Conservation (phyloP, 2,888 invertebrate species). For the Pandemis corylana region DNA sequence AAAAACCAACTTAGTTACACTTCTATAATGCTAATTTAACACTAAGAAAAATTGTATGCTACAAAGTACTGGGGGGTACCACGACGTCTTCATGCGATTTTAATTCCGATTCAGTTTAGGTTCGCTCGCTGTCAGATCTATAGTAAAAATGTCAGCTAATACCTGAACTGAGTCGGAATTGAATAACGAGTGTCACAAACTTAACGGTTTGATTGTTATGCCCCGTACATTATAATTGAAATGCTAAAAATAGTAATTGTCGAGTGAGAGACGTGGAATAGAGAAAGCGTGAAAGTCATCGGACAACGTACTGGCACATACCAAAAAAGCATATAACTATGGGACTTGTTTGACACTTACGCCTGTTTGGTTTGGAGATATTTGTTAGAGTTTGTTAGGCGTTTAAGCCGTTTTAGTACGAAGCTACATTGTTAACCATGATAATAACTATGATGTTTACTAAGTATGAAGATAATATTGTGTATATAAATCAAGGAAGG, state of each 20-base stretch:
- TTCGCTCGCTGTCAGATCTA: no score
- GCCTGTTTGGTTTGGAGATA: not conserved
- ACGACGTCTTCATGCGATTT: no score
- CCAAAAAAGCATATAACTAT: not conserved
- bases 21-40: no score
- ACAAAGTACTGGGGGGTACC: no score
- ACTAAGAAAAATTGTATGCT: no score
- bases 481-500: no score
- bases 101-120: no score
- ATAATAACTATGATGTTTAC: not conserved
- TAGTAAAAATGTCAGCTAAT: no score
- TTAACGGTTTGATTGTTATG: slow-evolving; percentile 3
- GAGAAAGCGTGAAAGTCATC: slow-evolving; percentile 36
- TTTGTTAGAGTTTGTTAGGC: not conserved
- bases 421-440: not conserved
- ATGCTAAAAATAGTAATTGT: slow-evolving; percentile 10
- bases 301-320: not conserved
- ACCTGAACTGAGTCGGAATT: no score
- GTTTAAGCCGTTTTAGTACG: not conserved
- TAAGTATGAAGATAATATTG: slow-evolving; percentile 1
- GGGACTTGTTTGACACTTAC: not conserved
- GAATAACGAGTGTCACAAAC: not conserved
- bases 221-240: slow-evolving; percentile 11
- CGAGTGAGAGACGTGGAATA: slow-evolving; percentile 1
- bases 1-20: no score